phyloP scores from a whole-genome alignment of 2,113 vertebrate genomes.

The Sinosuthora webbiana region DNA sequence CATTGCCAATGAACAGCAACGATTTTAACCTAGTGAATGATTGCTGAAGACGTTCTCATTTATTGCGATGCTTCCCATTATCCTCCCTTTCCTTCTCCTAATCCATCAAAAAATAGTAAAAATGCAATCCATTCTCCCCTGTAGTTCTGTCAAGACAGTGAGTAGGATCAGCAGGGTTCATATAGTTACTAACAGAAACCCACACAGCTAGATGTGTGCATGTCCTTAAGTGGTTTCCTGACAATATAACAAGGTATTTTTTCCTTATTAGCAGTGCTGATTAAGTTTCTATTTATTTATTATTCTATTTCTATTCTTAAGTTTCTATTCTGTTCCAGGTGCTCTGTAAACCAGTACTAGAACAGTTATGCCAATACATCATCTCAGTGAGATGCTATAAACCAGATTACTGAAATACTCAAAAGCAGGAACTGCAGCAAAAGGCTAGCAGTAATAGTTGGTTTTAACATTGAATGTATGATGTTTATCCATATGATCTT shows the following conservation, averaged over 20 bases:
- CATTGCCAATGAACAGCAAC: not conserved
- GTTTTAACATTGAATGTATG: accelerated
- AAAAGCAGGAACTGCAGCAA: not conserved
- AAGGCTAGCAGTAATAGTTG: accelerated
- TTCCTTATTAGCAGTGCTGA: not conserved
- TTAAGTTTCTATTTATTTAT: not conserved
- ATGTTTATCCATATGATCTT: not conserved
- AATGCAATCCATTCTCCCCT: not conserved
- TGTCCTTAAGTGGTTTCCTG: not conserved
- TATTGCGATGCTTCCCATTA: not conserved
- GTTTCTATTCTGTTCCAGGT: not conserved
- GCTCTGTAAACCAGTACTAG: not conserved
- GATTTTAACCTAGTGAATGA: not conserved
- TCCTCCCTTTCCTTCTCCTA: not conserved
- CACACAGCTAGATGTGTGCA: not conserved
- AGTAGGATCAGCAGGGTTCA: not conserved
- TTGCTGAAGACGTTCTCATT: not conserved
- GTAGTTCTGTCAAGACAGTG: not conserved
- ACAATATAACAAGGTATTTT: not conserved
- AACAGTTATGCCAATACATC: not conserved
- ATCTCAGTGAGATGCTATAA: not conserved
- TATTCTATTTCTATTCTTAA: no score
- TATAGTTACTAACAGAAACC: not conserved
- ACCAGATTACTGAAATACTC: not conserved
- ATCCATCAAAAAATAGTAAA: not conserved